Percentiles rank a stretch among this genome's conserved stretches.
Evolutionary conservation across 2,113 vertebrate genomes (phyloP).

Genomic region (Anarrhichthys ocellatus): DNA sequence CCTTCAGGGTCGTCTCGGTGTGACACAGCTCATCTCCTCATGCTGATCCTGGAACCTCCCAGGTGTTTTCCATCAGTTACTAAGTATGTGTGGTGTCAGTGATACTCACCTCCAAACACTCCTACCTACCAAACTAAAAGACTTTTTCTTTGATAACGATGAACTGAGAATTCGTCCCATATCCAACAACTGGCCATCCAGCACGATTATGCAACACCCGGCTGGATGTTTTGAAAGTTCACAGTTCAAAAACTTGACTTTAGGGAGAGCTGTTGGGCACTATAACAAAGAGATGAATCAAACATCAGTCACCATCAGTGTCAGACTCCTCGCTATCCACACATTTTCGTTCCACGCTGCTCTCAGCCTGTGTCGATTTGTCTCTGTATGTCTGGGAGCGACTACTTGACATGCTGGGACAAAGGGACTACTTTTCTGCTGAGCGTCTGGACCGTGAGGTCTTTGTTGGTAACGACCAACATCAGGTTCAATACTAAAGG

Average conservation of each 20-base stretch:
- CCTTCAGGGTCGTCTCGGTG: neutral
- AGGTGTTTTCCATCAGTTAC: neutral
- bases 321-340: neutral
- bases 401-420: slow-evolving; percentile 2
- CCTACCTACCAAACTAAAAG: neutral
- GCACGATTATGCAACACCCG: neutral
- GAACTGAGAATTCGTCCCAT: neutral
- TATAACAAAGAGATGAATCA: neutral
- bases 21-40: neutral
- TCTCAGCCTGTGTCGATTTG: too few relatives aligned
- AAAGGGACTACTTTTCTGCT: slow-evolving; percentile 44
- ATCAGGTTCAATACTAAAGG: too few relatives aligned
- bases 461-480: slow-evolving; percentile 19
- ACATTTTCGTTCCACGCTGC: too few relatives aligned
- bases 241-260: too few relatives aligned
- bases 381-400: too few relatives aligned
- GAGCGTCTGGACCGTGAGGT: slow-evolving; percentile 36
- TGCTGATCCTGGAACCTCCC: neutral
- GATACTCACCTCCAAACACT: neutral
- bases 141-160: neutral
- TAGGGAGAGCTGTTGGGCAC: neutral
- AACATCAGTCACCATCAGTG: neutral
- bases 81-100: neutral
- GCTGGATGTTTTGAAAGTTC: neutral
- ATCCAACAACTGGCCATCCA: neutral